Evolutionary conservation across 2,797 vertebrate genomes (phyloP).

Genomic region (Martes flavigula): DNA sequence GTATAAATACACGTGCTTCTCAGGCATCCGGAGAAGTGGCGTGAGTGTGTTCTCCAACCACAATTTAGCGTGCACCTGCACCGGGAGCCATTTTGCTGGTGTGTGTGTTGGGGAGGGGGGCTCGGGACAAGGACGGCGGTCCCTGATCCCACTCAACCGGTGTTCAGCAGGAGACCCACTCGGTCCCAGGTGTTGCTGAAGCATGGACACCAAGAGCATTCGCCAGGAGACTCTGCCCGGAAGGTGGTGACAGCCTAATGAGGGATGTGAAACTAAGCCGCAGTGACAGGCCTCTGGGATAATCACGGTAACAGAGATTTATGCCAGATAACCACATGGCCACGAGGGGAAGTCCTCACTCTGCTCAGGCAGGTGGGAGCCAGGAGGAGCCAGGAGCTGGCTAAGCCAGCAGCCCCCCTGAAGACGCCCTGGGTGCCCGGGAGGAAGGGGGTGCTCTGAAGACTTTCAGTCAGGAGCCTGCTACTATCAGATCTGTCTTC

Average conservation of each 20-base stretch:
- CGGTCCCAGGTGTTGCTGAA: fast-evolving
- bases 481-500: not conserved
- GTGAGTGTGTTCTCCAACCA: not conserved
- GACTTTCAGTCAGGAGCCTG: not conserved
- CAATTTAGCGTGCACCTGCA: fast-evolving
- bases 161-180: not conserved
- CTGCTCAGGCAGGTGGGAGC: not conserved
- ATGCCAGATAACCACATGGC: fast-evolving
- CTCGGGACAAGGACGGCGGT: fast-evolving
- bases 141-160: not conserved
- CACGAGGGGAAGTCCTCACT: not conserved
- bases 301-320: fast-evolving
- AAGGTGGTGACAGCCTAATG: fast-evolving
- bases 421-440: no score
- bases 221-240: fast-evolving
- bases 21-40: not conserved
- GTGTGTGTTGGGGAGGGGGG: not conserved
- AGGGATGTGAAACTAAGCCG: not conserved
- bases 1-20: fast-evolving
- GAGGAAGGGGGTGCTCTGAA: not conserved
- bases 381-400: not conserved
- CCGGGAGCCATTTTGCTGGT: fast-evolving
- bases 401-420: not conserved
- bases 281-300: not conserved
- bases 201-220: not conserved